phyloP scores from a whole-genome alignment of 2,888 invertebrate genomes.

The Iphiclides podalirius region DNA sequence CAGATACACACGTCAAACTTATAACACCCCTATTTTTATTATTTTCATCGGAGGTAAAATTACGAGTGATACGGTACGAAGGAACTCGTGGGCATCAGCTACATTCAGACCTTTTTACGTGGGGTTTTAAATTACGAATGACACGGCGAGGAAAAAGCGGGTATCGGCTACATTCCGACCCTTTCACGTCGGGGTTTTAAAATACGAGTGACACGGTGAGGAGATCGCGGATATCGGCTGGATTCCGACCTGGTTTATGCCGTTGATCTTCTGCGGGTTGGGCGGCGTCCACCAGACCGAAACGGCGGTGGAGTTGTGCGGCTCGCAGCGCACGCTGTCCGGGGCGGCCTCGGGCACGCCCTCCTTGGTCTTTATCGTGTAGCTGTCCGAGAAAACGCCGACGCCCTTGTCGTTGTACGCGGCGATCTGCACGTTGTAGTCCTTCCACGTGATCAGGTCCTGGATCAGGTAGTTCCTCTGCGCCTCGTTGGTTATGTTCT shows the following conservation, averaged over 20 bases:
- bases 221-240: no score
- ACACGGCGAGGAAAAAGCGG: no score
- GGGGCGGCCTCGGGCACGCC: slow-evolving; percentile 97
- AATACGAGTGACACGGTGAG: no score
- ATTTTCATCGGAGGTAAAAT: no score
- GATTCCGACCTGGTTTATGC: slow-evolving; percentile 94
- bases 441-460: slow-evolving; percentile 98
- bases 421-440: slow-evolving; percentile 97
- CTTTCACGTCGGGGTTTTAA: no score
- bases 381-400: slow-evolving; percentile 93
- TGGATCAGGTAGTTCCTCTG: slow-evolving; percentile 93
- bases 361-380: slow-evolving; percentile 97
- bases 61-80: no score
- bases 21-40: no score
- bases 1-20: no score
- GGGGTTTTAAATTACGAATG: no score
- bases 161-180: no score
- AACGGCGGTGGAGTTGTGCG: slow-evolving; percentile 92
- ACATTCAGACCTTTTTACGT: no score
- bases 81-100: no score
- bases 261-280: slow-evolving; percentile 98
- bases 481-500: slow-evolving; percentile 95
- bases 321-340: slow-evolving; percentile 86
- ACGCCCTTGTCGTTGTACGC: slow-evolving; percentile 98
- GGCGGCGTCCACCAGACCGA: slow-evolving; percentile 97